Evolutionary conservation across 2,888 invertebrate species (phyloP).

Genomic region (Cheilosia impressa): DNA sequence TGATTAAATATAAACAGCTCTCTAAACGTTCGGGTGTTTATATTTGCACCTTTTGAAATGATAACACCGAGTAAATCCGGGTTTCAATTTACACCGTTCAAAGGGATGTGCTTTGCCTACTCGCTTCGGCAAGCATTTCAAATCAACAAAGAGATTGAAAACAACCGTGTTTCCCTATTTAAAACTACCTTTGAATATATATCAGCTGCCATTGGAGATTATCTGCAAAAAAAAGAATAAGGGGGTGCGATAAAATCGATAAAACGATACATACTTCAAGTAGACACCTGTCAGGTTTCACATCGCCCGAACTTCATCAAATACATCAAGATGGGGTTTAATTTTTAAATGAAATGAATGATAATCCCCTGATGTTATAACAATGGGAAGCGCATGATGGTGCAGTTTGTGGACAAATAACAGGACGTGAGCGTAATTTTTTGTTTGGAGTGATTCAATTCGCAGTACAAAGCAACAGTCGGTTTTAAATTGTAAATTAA

Average conservation of each 20-base stretch:
- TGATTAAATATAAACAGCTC: too few species aligned
- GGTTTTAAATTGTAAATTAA: too few species aligned
- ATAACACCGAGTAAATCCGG: neutral
- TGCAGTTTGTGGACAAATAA: neutral
- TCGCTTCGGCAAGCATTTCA: neutral
- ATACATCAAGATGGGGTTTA: neutral
- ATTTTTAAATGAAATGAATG: neutral
- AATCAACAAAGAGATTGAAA: neutral
- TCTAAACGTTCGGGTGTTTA: too few species aligned
- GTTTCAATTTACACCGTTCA: neutral
- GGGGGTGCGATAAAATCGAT: neutral
- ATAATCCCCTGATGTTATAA: neutral
- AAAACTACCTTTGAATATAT: too few species aligned
- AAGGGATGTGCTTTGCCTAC: neutral
- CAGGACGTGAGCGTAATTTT: too few species aligned
- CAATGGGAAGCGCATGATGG: neutral
- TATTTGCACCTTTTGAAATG: neutral
- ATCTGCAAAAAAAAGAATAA: neutral
- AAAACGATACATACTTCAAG: neutral
- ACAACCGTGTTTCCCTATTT: too few species aligned
- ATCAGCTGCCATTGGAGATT: too few species aligned
- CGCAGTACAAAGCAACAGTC: too few species aligned
- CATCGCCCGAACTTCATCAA: neutral
- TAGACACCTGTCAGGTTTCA: neutral
- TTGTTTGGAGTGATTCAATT: too few species aligned